Base-by-base conservation (phyloP, 2,797 vertebrate genomes). In the Lepilemur septentrionalis region DNA sequence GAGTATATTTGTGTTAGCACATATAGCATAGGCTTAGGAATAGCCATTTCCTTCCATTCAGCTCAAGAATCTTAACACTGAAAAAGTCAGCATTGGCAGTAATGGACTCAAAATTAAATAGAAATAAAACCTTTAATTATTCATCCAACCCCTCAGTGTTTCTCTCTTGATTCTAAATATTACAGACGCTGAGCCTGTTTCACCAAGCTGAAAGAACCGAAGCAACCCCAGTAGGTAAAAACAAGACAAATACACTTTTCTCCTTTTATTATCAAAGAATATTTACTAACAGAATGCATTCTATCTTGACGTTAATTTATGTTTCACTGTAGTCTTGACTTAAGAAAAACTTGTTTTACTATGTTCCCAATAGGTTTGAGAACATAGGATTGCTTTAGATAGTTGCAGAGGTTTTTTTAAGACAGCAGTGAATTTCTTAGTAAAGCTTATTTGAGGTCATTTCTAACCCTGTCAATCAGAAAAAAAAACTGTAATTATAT, bases 121-220 rank as follows among this genome's bases (percentile, higher is more conserved):
- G 75, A 95, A 92, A 88, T 25, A 55, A 95, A 67, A 93, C 23
- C 73, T 96, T 97, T 70, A 94, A 96, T 97, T 97, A 98, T 97
- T 98, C 94, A 97, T 97, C 57, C 43, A 93, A 43, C 43, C 69
- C 79, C 61, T 75, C 69, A 80, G 69, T 52, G 18, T 81, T 88
- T 94, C 70, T 88, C 65, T 28, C 55, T 75, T 14, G n/a, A 94
- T 93, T 93, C 89, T 98, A 75, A 96, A 96, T 93, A 93, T 96
- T 91, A 92, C 78, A 96, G 83, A 84, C 11, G 23, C 48, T n/a
- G 14, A 88, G n/a, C 14, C 0, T 17, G 52, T 35, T 95, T 76
- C 63, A 55, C 46, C 63, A 55, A 70, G 46, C 59, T 13, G 46
- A 35, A 67, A 87, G 48, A 80, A 57, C 9, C 22, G 25, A 72